Evolutionary conservation across 2,888 invertebrate genomes (phyloP).

Genomic region (Trichopria drosophilae): DNA sequence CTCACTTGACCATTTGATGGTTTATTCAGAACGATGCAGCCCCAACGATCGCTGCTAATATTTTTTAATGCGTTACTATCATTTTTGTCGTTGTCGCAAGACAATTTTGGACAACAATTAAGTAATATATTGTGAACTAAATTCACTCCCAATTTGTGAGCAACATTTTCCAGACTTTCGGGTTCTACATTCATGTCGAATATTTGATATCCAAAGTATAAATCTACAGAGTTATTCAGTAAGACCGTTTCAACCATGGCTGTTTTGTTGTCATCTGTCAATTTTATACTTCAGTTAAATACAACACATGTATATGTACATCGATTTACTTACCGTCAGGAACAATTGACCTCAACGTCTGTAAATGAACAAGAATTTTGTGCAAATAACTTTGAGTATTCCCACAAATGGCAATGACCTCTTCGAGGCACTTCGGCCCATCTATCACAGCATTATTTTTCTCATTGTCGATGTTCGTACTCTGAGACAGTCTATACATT

Average conservation of each 20-base stretch:
- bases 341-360: slow-evolving; percentile 43
- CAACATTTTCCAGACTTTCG: slow-evolving; percentile 69
- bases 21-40: slow-evolving; percentile 53
- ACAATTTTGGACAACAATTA: slow-evolving; percentile 72
- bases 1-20: too few species aligned
- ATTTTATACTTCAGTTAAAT: background rate
- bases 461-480: background rate
- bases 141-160: slow-evolving; percentile 72
- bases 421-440: slow-evolving; percentile 35
- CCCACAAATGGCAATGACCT: slow-evolving; percentile 38
- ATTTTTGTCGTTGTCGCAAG: slow-evolving; percentile 48
- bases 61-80: slow-evolving; percentile 39
- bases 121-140: slow-evolving; percentile 73
- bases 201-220: slow-evolving; percentile 58
- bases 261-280: slow-evolving; percentile 29
- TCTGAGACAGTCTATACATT: slow-evolving; percentile 28
- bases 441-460: slow-evolving; percentile 21
- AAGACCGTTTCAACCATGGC: slow-evolving; percentile 28
- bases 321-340: slow-evolving; percentile 33
- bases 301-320: slow-evolving; percentile 1
- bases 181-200: slow-evolving; percentile 71
- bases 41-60: slow-evolving; percentile 35
- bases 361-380: slow-evolving; percentile 42
- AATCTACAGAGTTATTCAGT: slow-evolving; percentile 41
- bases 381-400: slow-evolving; percentile 41